Base-by-base conservation (phyloP, 1,140 invertebrate genomes). In the Plutomurus gul region DNA sequence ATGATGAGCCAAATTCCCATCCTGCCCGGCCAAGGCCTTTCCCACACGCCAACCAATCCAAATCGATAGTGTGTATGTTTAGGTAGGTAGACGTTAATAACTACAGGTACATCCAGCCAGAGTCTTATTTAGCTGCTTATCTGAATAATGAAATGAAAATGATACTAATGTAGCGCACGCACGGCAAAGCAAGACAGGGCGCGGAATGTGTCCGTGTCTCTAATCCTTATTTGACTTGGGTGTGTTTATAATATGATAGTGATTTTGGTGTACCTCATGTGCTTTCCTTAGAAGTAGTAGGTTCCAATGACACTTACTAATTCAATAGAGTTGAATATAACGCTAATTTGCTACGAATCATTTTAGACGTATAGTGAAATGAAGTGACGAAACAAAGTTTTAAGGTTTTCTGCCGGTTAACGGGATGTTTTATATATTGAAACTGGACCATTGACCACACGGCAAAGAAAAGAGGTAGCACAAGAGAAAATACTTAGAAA, bases 261-360 rank as follows among this genome's bases (percentile, higher is more conserved):
- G 76, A 77, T 77, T 39, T 77, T 77, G 43, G 65, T 77, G 76
- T 77, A 77, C 76, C 76, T 77, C 76, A 77, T 72, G 76, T 77
- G 76, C 60, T 77, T 77, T 77, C 40, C 43, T 72, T 43, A 33
- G 36, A 13, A 60, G 27, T 30, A 25, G 27, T 65, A 30, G 16
- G 33, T 30, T 60, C n/a, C n/a, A n/a, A n/a, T 70, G 60, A 30
- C 40, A 72, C 33, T 72, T 16, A n/a, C n/a, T 20, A 72, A 8
- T 25, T 30, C 18, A 30, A 18, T 72, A 72, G 7, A 20, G 33
- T 22, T 39, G 37, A 37, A 39, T 27, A 6, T 37, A 40, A 72
- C 70, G 40, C 33, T 39, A 37, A 39, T n/a, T n/a, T n/a, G n/a
- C n/a, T n/a, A 51, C 18, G 43, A 47, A 47, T 47, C 43, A 47